Evolutionary conservation across 2,888 invertebrate species (phyloP).

Genomic region (Gisinianus flammeolus): DNA sequence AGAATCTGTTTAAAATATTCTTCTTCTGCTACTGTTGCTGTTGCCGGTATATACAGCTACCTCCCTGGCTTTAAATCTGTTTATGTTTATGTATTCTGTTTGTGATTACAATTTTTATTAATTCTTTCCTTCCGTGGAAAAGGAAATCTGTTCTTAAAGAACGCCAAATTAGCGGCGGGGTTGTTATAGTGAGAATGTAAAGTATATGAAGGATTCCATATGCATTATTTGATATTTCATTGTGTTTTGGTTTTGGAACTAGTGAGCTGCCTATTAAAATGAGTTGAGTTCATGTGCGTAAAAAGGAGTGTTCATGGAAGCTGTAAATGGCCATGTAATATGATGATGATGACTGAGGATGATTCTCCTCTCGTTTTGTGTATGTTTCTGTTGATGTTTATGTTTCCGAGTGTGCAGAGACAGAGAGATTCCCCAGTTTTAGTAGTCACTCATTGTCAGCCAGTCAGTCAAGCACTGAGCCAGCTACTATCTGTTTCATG

Average conservation of each 20-base stretch:
- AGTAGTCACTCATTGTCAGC: background rate
- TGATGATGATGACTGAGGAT: conserved; percentile 20
- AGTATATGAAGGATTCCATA: background rate
- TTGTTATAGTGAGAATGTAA: no score
- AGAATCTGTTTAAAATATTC: no score
- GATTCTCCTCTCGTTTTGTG: background rate
- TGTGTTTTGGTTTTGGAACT: no score
- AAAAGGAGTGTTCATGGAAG: background rate
- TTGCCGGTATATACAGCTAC: no score
- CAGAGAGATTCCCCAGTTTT: background rate
- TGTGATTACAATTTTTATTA: no score
- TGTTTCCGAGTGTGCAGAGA: background rate
- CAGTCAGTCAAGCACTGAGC: conserved; percentile 1
- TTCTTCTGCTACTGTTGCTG: no score
- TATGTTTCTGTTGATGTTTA: background rate
- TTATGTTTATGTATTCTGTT: no score
- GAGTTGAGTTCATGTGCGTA: background rate
- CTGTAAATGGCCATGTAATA: background rate
- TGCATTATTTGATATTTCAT: background rate
- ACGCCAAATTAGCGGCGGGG: no score
- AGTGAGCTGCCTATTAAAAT: background rate
- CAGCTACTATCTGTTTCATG: background rate
- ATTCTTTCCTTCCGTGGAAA: no score
- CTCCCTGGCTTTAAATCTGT: no score
- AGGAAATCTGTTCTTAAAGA: no score